These are phyloP conservation scores for Osmerus mordax DNA, from an alignment of 2,113 vertebrate genomes.

Conservation along the genomic window DNA sequence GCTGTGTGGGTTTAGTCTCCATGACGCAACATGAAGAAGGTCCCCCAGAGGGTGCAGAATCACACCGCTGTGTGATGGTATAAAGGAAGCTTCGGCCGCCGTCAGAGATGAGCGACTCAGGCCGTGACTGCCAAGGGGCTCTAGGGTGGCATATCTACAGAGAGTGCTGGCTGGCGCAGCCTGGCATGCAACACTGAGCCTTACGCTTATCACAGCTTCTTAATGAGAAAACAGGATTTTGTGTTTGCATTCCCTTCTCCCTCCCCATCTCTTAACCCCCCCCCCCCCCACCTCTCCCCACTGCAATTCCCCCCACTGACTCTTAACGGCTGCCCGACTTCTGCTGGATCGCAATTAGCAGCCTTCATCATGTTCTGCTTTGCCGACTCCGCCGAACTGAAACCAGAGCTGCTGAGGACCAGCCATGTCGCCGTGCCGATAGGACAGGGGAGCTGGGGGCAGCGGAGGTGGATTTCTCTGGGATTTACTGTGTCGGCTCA, in stretches of 20 bases:
- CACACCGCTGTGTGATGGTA: too few species aligned
- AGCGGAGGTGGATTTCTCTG: constrained; percentile 32
- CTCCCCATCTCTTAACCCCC: neutral
- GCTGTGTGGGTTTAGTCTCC: too few species aligned
- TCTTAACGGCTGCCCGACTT: constrained; percentile 21
- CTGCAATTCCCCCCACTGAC: constrained; percentile 26
- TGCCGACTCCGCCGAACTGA: constrained; percentile 33
- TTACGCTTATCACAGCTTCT: constrained; percentile 55
- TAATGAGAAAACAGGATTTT: constrained; percentile 63
- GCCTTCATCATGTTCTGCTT: constrained; percentile 46
- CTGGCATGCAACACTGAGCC: constrained; percentile 54
- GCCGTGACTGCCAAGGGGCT: constrained; percentile 21
- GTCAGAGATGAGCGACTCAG: too few species aligned
- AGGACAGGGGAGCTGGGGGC: neutral
- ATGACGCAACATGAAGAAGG: too few species aligned
- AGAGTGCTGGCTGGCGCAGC: constrained; percentile 44
- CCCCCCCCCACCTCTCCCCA: constrained; percentile 5
- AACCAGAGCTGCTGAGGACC: constrained; percentile 14
- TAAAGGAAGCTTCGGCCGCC: constrained; percentile 23
- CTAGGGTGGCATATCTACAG: constrained; percentile 46
- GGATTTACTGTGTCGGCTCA: constrained; percentile 44
- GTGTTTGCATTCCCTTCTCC: constrained; percentile 49
- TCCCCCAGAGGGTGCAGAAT: too few species aligned
- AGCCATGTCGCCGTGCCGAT: constrained; percentile 29
- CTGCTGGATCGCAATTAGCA: constrained; percentile 46